Base-by-base conservation (phyloP, 1,140 invertebrate species). In the Holcopasites calliopsidis region DNA sequence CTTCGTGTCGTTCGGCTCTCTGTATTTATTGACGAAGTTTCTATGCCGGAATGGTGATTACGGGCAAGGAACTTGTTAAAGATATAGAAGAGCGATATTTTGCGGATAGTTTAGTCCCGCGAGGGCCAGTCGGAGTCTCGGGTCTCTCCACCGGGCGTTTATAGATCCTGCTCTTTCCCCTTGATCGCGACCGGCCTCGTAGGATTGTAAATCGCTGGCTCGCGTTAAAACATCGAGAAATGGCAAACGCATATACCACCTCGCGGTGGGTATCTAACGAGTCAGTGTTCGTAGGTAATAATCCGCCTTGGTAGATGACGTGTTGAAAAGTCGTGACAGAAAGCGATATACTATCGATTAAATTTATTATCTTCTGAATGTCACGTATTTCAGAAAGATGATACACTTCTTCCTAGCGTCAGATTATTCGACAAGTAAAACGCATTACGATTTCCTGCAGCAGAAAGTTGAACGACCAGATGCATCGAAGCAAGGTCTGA, bases 21-120 rank as follows among this genome's bases (percentile, higher is more conserved):
- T 21, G 74, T 76, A 80, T 72, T 82, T 80, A 82, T 82, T 61
- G 73, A 28, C 65, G 66, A 38, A 60, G 47, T 21, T 16, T 62
- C 74, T 52, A 68, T 31, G 74, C 35, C 71, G 38, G 38, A 16
- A 57, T 71, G 66, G 68, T 82, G 54, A 76, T 80, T 71, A 77
- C 60, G 66, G 13, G 54, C 44, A 69, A 50, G 16, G 61, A 58
- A 61, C 61, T 55, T 60, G 57, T 80, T 69, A 57, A 60, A 38
- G 50, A 74, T 79, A 79, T 80, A 60, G 60, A 49, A 79, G 49
- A 78, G 76, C 76, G 76, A 49, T 66, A 55, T 79, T 79, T 80
- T 69, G 35, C 44, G 61, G 58, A 77, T 55, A 40, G 52, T 77
- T 78, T 71, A 77, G 64, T 52, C 31, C 44, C 54, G 47, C 49